phyloP scores from a whole-genome alignment of 2,888 invertebrate genomes.

The Drosophila anomelani region DNA sequence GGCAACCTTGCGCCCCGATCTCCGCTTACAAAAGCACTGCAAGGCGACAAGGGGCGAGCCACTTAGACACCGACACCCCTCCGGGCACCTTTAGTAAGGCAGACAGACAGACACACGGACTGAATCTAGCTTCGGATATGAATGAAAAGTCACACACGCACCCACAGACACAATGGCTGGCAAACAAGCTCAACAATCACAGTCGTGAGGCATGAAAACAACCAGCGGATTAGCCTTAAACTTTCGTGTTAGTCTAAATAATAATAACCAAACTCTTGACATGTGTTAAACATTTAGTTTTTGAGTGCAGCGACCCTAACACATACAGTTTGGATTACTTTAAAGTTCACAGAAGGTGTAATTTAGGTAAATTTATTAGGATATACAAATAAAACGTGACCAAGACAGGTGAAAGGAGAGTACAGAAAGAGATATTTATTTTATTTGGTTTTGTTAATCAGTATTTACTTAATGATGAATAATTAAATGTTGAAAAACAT shows the following conservation, averaged over 20 bases:
- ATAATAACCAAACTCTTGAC: constrained; percentile 47
- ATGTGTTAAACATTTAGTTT: constrained; percentile 25
- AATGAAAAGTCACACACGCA: constrained; percentile 63
- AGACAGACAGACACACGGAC: constrained; percentile 38
- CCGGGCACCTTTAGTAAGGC: constrained; percentile 11
- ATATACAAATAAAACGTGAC: not conserved
- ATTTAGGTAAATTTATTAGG: constrained; percentile 3
- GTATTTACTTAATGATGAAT: not conserved
- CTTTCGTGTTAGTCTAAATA: constrained; percentile 48
- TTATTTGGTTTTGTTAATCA: too few species aligned
- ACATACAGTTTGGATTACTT: not conserved
- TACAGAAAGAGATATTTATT: not conserved
- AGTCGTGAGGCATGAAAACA: constrained; percentile 66
- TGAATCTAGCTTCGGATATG: constrained; percentile 56
- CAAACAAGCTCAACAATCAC: constrained; percentile 52
- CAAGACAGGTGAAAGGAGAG: not conserved
- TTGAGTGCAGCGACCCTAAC: constrained; percentile 10
- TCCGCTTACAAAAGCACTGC: constrained; percentile 56
- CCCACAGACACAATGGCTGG: constrained; percentile 52
- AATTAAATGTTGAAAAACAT: too few species aligned
- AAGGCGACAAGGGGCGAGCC: constrained; percentile 20
- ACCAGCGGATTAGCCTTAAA: constrained; percentile 63
- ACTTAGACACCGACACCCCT: constrained; percentile 14
- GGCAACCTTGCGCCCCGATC: constrained; percentile 75
- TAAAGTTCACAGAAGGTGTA: not conserved